phyloP scores from a whole-genome alignment of 2,888 invertebrate genomes.

The Eupithecia inturbata region DNA sequence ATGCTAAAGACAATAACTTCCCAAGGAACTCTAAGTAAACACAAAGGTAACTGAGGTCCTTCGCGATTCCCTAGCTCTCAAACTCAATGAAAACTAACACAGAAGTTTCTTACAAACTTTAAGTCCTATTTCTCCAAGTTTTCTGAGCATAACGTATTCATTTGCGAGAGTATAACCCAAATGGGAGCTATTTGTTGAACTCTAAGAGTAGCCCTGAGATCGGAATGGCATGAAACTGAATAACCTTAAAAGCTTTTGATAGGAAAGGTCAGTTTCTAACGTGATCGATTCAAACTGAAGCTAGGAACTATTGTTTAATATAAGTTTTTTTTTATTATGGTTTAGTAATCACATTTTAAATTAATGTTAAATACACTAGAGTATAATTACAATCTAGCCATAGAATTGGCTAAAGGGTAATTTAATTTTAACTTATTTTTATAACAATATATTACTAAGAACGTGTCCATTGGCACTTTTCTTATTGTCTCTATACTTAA shows the following conservation, averaged over 20 bases:
- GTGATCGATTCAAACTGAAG: background rate
- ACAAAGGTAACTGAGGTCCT: conserved; percentile 3
- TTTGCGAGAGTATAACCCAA: conserved; percentile 29
- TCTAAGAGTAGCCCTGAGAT: conserved; percentile 21
- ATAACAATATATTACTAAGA: no score
- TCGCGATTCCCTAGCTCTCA: conserved; percentile 1
- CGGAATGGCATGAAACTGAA: conserved; percentile 23
- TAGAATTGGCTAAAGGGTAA: no score
- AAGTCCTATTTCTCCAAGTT: conserved; percentile 25
- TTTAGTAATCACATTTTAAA: no score
- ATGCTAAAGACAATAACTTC: background rate
- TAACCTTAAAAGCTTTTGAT: conserved; percentile 30
- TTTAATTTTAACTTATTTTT: no score
- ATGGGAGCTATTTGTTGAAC: conserved; percentile 38
- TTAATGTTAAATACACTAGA: no score
- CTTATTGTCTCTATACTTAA: no score
- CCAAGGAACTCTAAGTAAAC: background rate
- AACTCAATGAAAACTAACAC: conserved; percentile 28
- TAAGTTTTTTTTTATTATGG: no score
- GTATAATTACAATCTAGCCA: no score
- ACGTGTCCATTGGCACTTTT: no score
- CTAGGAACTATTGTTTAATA: background rate
- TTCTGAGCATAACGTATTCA: conserved; percentile 33
- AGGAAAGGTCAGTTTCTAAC: background rate
- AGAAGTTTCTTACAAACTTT: conserved; percentile 28